These are phyloP conservation scores for Tipula vernalis DNA, from an alignment of 2,888 invertebrate genomes.

Conservation along the genomic window DNA sequence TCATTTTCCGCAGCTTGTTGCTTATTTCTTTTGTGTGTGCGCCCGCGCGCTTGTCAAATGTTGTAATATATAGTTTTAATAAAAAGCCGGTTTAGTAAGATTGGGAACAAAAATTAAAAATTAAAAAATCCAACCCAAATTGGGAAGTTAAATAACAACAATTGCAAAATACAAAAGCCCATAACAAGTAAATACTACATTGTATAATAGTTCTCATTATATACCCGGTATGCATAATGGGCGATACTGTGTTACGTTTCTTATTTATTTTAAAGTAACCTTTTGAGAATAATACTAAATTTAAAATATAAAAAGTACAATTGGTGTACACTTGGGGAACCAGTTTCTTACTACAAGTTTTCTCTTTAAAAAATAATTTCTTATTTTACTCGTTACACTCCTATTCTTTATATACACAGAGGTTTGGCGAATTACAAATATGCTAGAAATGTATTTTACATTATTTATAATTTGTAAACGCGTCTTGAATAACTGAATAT, in stretches of 20 bases:
- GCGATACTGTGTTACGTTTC: neutral
- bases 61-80: neutral
- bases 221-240: neutral
- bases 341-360: neutral
- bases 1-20: neutral
- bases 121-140: neutral
- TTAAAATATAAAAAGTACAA: neutral
- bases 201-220: neutral
- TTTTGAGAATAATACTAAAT: neutral
- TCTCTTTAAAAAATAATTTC: neutral
- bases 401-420: no score
- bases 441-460: neutral
- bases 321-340: neutral
- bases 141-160: neutral
- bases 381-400: neutral
- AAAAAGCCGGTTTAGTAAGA: neutral
- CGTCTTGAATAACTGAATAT: neutral
- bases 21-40: neutral
- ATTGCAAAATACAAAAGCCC: neutral
- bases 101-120: neutral
- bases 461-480: neutral
- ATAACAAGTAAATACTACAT: neutral
- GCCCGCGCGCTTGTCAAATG: neutral
- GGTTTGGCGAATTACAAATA: neutral
- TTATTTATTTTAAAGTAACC: neutral